Percentiles rank a stretch among this genome's conserved stretches.
phyloP scores from a whole-genome alignment of 92 coral and sea anemone species.

The Desmophyllum pertusum region DNA sequence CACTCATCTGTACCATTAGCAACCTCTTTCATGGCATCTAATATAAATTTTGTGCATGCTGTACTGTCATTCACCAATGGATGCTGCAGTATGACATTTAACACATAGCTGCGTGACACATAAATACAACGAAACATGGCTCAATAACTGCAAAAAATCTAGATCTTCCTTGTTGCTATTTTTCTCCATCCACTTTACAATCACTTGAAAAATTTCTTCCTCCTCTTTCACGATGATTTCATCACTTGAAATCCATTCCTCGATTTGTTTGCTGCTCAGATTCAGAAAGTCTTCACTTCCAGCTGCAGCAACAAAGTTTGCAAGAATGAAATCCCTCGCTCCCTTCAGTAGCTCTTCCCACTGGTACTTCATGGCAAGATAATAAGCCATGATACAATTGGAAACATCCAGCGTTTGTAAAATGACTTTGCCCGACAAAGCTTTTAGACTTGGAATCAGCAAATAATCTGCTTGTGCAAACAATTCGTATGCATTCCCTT shows the following conservation, averaged over 20 bases:
- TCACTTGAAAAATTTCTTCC: background rate
- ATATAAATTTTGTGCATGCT: background rate
- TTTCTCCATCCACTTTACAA: background rate
- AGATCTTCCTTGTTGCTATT: background rate
- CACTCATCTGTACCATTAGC: background rate
- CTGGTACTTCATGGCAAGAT: background rate
- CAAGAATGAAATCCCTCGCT: background rate
- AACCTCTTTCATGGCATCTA: conserved; percentile 8
- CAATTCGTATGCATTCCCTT: background rate
- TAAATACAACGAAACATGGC: background rate
- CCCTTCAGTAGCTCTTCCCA: background rate
- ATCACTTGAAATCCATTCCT: conserved; percentile 3
- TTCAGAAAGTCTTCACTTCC: background rate
- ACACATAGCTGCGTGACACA: background rate
- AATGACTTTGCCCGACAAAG: background rate
- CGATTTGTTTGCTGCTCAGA: too few relatives aligned
- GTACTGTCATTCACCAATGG: background rate
- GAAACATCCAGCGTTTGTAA: background rate
- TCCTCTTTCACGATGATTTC: background rate
- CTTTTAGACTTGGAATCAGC: background rate
- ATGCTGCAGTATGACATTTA: background rate
- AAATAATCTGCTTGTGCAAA: background rate
- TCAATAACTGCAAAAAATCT: background rate
- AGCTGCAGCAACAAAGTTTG: background rate
- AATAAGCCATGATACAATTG: background rate